A percentile compares a stretch with the other conserved stretches of the same genome.
These are phyloP conservation scores for Butorides virescens DNA, from an alignment of 2,113 vertebrate species.

Conservation along the genomic window DNA sequence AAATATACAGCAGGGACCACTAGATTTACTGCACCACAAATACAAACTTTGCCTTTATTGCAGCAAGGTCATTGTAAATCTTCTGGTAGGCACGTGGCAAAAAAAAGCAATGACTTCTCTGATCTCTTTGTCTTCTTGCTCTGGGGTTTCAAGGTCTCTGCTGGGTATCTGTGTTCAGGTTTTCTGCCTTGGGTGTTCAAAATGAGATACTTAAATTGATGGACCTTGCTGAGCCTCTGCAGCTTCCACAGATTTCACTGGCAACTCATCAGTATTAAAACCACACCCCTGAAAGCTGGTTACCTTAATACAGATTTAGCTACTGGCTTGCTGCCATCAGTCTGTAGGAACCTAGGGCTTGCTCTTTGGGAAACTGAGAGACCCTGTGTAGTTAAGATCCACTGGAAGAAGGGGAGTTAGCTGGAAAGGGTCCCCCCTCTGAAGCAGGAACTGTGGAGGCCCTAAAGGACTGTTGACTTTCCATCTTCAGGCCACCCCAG, in stretches of 20 bases:
- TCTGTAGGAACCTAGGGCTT: not conserved
- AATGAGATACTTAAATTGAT: not conserved
- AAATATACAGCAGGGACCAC: not conserved
- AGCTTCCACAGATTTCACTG: not conserved
- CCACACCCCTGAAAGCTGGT: not conserved
- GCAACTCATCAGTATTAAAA: not conserved
- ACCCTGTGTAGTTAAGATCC: not conserved
- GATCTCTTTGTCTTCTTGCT: not conserved
- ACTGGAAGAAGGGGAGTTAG: not conserved
- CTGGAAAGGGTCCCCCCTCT: not conserved
- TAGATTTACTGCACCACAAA: not conserved
- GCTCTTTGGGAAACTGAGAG: not conserved
- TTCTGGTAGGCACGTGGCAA: not conserved
- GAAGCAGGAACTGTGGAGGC: not conserved
- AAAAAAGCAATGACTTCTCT: not conserved
- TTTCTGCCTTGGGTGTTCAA: not conserved
- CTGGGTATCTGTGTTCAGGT: not conserved
- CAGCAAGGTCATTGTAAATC: not conserved
- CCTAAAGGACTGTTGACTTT: not conserved
- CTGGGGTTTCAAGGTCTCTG: not conserved
- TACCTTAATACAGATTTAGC: not conserved
- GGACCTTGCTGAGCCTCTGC: not conserved
- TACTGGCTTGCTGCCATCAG: not conserved
- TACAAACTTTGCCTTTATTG: not conserved
- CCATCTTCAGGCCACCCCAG: not conserved